Evolutionary conservation across 64 coral and sea anemone species (phyloP), one percentile per base, ranked within the genome.

Genomic region (Actinia equina): DNA sequence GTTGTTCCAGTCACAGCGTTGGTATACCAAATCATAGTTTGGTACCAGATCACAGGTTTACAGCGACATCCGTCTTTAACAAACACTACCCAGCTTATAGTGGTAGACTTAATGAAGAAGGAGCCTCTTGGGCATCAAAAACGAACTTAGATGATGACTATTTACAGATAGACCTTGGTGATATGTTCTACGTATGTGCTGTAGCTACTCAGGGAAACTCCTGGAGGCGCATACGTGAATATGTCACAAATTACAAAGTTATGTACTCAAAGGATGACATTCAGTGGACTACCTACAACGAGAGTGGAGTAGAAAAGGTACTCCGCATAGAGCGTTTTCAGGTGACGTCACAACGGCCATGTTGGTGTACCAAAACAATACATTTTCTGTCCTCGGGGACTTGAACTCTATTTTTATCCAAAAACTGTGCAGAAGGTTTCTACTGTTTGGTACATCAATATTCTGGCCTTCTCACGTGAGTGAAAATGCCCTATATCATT

Each of bases 161-260:
- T 6, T 52, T 84, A 20, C 82, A 84, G 17, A 84, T 84, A 27
- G 82, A 84, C 52, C 82, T 84, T 59, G 82, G 82, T 84, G 16
- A 17, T 84, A 44, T 84, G 56, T 26, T 56, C 15, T 58, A 45
- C 52, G 52, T 84, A 16, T 84, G 82, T 59, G 49, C 82, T 16
- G 82, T 84, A 14, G 10, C 46, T 17, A 84, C 82, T 53, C 51
- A 84, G 43, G 82, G 82, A 6, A 84, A 0, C n/a, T 1, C 0
- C 11, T 37, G 30, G 30, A 37, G 30, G 30, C 3, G 7, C 26
- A 16, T 11, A 13, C 20, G 5, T 7, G 82, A 84, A 59, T 84
- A 8, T 2, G 13, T 23, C 11, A 84, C 43, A 30, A 59, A 59
- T 0, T 84, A 84, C 22, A 54, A 22, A 51, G 37, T 84, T 19